phyloP scores from a whole-genome alignment of 2,888 invertebrate species.

The Sturmia bella region DNA sequence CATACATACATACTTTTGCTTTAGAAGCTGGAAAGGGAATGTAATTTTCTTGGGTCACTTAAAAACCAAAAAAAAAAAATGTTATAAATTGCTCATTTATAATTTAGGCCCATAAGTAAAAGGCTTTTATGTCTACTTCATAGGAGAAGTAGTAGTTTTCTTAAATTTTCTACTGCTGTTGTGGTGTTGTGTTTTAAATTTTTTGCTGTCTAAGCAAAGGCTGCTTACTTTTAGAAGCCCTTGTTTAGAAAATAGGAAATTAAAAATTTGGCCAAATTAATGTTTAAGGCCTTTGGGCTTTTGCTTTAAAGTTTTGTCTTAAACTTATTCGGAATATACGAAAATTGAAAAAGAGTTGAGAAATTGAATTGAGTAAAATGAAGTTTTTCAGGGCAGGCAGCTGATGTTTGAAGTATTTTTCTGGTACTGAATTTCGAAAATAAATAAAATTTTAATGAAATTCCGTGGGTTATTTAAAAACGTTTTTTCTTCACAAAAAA shows the following conservation, averaged over 20 bases:
- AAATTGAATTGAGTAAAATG: neutral
- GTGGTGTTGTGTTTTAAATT: slow-evolving; percentile 2
- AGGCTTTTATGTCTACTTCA: slow-evolving; percentile 26
- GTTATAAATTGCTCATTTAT: slow-evolving; percentile 48
- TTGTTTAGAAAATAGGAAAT: slow-evolving; percentile 10
- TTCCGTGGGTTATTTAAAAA: no score
- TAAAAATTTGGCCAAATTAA: slow-evolving; percentile 6
- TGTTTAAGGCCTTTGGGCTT: slow-evolving; percentile 26
- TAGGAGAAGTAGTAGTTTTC: slow-evolving; percentile 20
- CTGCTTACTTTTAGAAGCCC: slow-evolving; percentile 1
- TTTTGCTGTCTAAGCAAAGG: slow-evolving; percentile 45
- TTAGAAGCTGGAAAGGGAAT: neutral
- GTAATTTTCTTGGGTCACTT: slow-evolving; percentile 4
- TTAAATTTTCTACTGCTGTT: slow-evolving; percentile 1
- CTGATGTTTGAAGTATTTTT: no score
- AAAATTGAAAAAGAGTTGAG: neutral
- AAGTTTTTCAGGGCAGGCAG: no score
- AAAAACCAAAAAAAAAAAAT: slow-evolving; percentile 9
- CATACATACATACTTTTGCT: slow-evolving; percentile 2
- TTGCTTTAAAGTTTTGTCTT: neutral
- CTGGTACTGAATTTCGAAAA: no score
- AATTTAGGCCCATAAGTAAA: slow-evolving; percentile 51
- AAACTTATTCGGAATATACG: neutral
- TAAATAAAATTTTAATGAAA: no score
- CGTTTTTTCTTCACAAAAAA: slow-evolving; percentile 16